phyloP scores from a whole-genome alignment of 2,113 vertebrate genomes.

The Mirounga angustirostris region DNA sequence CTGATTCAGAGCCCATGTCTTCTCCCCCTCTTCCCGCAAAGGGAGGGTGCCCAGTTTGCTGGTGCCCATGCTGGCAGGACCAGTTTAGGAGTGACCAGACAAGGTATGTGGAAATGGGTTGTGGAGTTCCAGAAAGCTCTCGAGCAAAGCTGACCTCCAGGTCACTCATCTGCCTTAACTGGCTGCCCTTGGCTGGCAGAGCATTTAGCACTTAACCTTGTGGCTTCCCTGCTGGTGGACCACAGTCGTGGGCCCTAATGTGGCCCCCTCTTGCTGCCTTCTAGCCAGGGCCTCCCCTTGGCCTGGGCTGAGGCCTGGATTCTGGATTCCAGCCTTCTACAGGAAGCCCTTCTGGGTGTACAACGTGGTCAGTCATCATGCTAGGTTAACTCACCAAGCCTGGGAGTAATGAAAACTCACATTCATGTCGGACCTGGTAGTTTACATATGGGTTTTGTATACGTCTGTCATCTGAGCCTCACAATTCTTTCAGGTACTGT shows the following conservation, averaged over 20 bases:
- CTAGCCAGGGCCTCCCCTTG: not conserved
- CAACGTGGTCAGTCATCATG: slow-evolving; percentile 44
- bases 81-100: slow-evolving; percentile 55
- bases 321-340: slow-evolving; percentile 57
- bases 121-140: slow-evolving; percentile 14
- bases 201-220: not conserved
- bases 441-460: slow-evolving; percentile 56
- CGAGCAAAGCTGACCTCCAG: not conserved
- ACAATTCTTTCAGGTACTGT: not conserved
- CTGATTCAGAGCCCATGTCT: not conserved
- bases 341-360: slow-evolving; percentile 55
- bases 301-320: not conserved
- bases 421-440: not conserved
- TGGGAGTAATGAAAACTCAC: slow-evolving; percentile 54
- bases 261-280: not conserved
- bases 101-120: slow-evolving; percentile 42
- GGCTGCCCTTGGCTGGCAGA: not conserved
- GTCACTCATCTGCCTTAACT: not conserved
- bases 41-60: not conserved
- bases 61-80: not conserved
- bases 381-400: slow-evolving; percentile 33
- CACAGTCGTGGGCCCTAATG: not conserved
- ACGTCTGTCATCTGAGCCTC: slow-evolving; percentile 6
- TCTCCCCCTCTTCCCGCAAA: not conserved
- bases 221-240: not conserved